Conservation (phyloP, 2,113 vertebrate genomes). For the Psilopogon haemacephalus region DNA sequence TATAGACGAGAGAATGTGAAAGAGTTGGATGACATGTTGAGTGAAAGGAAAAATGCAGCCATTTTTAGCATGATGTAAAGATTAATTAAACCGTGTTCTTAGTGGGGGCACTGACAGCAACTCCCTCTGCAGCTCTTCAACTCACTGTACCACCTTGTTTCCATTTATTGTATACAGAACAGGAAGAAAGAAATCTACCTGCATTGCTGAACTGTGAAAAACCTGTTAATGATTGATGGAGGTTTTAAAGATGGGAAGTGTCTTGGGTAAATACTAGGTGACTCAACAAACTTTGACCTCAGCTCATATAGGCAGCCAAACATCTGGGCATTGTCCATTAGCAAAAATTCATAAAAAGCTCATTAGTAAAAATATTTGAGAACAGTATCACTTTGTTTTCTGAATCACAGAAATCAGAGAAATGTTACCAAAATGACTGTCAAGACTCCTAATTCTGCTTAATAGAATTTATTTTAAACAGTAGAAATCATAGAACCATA, state of each 20-base stretch:
- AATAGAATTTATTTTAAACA: neutral
- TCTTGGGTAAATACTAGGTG: neutral
- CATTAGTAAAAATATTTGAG: neutral
- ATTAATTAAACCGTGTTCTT: neutral
- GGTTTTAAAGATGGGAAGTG: neutral
- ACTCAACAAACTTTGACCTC: neutral
- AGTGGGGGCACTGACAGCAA: neutral
- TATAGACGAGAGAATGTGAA: neutral
- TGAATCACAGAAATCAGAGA: neutral
- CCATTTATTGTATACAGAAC: neutral
- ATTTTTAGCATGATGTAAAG: neutral
- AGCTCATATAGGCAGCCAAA: neutral
- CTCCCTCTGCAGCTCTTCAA: neutral
- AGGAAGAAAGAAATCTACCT: neutral
- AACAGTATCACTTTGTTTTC: neutral
- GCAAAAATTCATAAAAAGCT: too few species aligned
- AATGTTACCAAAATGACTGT: neutral
- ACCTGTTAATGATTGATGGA: slow-evolving; percentile 12
- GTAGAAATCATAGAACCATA: neutral
- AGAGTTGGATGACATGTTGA: neutral
- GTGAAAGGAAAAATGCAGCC: neutral
- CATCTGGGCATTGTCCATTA: neutral
- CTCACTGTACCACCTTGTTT: neutral
- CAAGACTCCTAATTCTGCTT: neutral
- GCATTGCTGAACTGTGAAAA: neutral